Evolutionary conservation across 2,888 invertebrate species (phyloP).

Genomic region (Heliconius hortense): DNA sequence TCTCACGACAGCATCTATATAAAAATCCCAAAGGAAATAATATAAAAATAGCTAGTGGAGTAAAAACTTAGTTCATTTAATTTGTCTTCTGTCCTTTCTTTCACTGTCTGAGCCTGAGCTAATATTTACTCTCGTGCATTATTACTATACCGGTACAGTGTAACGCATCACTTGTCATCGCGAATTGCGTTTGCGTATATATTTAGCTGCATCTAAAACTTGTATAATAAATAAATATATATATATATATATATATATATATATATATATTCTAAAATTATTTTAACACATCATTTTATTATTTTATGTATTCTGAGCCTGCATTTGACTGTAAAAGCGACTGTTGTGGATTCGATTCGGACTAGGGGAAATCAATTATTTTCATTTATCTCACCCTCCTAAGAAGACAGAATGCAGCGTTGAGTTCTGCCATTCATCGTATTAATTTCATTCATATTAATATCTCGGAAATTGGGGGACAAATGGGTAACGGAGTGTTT

Average conservation of each 20-base stretch:
- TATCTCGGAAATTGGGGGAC: neutral
- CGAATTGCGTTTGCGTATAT: neutral
- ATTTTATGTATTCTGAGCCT: too few species aligned
- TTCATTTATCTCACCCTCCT: too few species aligned
- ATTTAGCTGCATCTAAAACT: neutral
- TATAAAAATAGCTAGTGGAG: conserved; percentile 43
- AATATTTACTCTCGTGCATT: conserved; percentile 78
- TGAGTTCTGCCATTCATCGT: neutral
- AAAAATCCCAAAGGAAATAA: conserved; percentile 28
- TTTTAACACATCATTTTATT: too few species aligned
- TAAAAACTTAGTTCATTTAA: conserved; percentile 51
- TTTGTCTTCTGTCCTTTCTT: conserved; percentile 65
- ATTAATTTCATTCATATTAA: too few species aligned
- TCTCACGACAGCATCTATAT: neutral
- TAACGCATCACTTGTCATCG: conserved; percentile 54
- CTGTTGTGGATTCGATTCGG: too few species aligned
- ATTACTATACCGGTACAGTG: conserved; percentile 71
- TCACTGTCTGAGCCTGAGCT: conserved; percentile 72
- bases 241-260: too few species aligned
- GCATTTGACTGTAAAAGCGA: neutral
- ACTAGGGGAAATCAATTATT: too few species aligned
- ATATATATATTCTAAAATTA: too few species aligned
- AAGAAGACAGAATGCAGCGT: neutral
- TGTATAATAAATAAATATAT: too few species aligned
- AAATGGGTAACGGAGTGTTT: neutral